phyloP scores from a whole-genome alignment of 2,113 vertebrate species.

The Tachuris rubrigastra region DNA sequence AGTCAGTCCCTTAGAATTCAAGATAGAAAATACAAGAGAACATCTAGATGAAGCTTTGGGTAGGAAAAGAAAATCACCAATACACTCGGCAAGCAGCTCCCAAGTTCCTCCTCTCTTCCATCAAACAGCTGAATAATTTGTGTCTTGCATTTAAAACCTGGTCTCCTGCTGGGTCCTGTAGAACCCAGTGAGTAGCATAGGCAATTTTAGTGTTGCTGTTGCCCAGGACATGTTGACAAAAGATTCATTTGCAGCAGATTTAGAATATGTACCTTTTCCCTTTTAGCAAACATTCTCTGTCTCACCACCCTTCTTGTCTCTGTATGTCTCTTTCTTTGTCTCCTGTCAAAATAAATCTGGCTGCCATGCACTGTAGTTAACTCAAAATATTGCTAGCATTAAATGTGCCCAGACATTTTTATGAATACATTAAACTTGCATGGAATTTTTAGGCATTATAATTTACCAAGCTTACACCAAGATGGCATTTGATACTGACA shows the following conservation, averaged over 20 bases:
- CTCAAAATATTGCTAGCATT: slow-evolving; percentile 65
- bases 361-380: slow-evolving; percentile 55
- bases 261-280: neutral
- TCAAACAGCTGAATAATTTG: neutral
- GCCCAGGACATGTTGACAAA: neutral
- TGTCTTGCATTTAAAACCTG: neutral
- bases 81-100: neutral
- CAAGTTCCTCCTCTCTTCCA: neutral
- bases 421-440: slow-evolving; percentile 69
- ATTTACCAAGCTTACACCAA: slow-evolving; percentile 63
- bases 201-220: neutral
- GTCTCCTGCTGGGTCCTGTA: neutral
- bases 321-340: slow-evolving; percentile 2
- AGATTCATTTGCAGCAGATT: neutral
- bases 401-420: slow-evolving; percentile 65
- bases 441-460: slow-evolving; percentile 57
- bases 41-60: neutral
- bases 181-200: neutral
- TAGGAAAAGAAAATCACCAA: neutral
- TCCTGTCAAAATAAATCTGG: slow-evolving; percentile 64
- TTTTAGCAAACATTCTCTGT: neutral
- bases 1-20: neutral
- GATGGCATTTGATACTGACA: slow-evolving; percentile 55
- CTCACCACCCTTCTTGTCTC: neutral
- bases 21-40: neutral